Base-by-base conservation (phyloP, 1,140 invertebrate genomes). In the Drosophila seguyi region DNA sequence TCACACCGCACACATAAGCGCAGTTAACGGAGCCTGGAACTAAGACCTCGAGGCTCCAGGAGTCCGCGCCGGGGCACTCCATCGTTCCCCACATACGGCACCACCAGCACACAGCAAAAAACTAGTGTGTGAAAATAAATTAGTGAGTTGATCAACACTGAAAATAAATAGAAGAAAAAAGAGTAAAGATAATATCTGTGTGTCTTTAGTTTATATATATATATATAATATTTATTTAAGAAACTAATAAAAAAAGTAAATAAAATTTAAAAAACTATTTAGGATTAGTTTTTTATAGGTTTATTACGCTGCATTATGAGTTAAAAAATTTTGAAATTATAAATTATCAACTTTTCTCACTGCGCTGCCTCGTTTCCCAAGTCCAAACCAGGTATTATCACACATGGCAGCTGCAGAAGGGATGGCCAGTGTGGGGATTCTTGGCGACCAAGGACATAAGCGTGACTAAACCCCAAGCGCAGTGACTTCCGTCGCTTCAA, bases 381-480 rank as follows among this genome's bases (percentile, higher is more conserved):
- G 55, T 60, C 60, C 34, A 67, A 80, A 69, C 78, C 78, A 80
- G 69, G 57, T 80, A 76, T 76, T 76, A 76, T 76, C 47, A 57
- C 72, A 75, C 55, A 76, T 60, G 65, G 45, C 20, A 29, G 36
- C 8, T 10, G 25, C n/a, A 20, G 27, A 3, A 36, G 31, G 44
- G 13, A 16, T 45, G 13, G 34, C 16, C 31, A n/a, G 44, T 20
- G 38, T 55, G 55, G 29, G 29, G 31, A 14, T 55, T n/a, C 34
- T 55, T 22, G 52, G 52, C 52, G 52, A 55, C 55, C 75, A 67
- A 76, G 73, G 74, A 76, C 74, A 76, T 76, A 66, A 77, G 82
- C 81, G 73, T 85, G 74, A 85, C 74, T 86, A 75, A 86, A 75
- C 52, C 69, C 61, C 53, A 79, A 82, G 69, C 65, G 71, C 75